Base-by-base conservation (phyloP, 2,797 vertebrate genomes). In the Malurus splendens region DNA sequence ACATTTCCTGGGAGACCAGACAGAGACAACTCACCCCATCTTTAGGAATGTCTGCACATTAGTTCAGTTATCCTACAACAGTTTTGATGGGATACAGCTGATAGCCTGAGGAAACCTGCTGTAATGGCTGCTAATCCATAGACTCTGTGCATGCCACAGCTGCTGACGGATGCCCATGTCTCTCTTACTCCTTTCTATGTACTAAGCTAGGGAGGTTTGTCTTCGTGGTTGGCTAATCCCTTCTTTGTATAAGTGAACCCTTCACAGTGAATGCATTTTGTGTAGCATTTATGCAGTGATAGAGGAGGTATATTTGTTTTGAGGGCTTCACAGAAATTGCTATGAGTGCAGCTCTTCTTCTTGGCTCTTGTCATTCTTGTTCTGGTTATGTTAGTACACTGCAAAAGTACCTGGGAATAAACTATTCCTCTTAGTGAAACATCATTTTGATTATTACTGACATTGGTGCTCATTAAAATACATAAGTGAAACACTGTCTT, bases 401-500 rank as follows among this genome's bases (percentile, higher is more conserved):
- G 84, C 47, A 77, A 78, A 91, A 95, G 86, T 96, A 97, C 91
- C 94, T 96, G 94, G 87, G 84, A 96, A 94, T 95, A 96, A 96
- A 94, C 92, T 95, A 93, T 94, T 96, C 87, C 97, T 98, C 96
- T 97, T 97, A 96, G 98, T 98, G 96, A 98, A 97, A 96, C 97
- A 94, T 89, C 92, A 91, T 97, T 98, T 97, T 98, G 97, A 97
- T 97, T 97, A 97, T 96, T 97, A 96, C 95, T 95, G 97, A 97
- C 97, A 97, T 94, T 78, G 95, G 94, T 95, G 96, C 97, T 98
- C 98, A 98, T 98, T 98, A 98, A 97, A 94, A 98, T 97, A 97
- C 98, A 97, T 96, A 96, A 97, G 96, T 97, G 97, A 97, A 98
- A 97, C 95, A 95, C 94, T 77, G 90, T 74, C 85, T 97, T 98